Conservation (phyloP, 2,888 invertebrate genomes). For the Lymantria monacha region DNA sequence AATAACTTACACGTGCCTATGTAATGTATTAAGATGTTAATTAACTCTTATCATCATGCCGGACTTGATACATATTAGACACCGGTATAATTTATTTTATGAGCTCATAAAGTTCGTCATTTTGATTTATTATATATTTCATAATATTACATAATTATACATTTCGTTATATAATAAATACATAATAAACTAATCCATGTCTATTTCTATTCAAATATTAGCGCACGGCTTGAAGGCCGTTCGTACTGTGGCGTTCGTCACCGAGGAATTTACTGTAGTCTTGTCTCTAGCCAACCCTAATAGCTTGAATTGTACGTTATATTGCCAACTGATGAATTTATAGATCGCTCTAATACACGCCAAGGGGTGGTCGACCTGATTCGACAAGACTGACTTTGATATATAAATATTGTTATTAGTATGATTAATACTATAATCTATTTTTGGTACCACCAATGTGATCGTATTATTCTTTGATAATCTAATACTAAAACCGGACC, state of each 20-base stretch:
- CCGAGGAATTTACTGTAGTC: constrained; percentile 44
- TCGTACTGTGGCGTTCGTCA: constrained; percentile 42
- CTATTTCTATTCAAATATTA: constrained; percentile 39
- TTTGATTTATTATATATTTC: too few relatives aligned
- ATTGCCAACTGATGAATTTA: constrained; percentile 33
- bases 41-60: too few relatives aligned
- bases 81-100: too few relatives aligned
- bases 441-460: constrained; percentile 15
- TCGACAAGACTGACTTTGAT: constrained; percentile 19
- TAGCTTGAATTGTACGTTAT: constrained; percentile 34
- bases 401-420: constrained; percentile 18
- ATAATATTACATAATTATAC: too few relatives aligned
- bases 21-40: too few relatives aligned
- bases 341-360: constrained; percentile 27
- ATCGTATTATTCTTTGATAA: constrained; percentile 2
- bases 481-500: not conserved
- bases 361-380: constrained; percentile 25
- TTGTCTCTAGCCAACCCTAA: constrained; percentile 49
- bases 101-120: too few relatives aligned
- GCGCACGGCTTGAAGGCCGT: constrained; percentile 28
- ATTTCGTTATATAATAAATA: too few relatives aligned
- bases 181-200: too few relatives aligned
- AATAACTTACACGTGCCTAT: too few relatives aligned
- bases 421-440: not conserved
- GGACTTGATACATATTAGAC: too few relatives aligned